Base-by-base conservation (phyloP, 2,888 invertebrate genomes). In the Zhuqinia jingwanae region DNA sequence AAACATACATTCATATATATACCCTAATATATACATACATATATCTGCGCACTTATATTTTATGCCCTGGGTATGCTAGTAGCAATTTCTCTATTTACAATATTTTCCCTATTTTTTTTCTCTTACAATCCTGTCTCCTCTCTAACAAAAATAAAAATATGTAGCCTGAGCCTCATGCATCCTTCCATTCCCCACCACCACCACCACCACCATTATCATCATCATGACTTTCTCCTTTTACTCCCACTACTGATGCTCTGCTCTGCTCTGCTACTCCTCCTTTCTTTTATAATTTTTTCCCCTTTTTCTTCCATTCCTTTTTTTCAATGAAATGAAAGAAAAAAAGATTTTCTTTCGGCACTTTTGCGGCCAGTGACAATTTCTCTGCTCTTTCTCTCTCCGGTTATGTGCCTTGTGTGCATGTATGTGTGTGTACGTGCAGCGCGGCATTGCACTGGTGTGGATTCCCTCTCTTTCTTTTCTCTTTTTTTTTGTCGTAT, bases 281-380 rank as follows among this genome's bases (percentile, higher is more conserved):
- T 25, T 73, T 50, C 27, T 73, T 50, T 50, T 50, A 73, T 73
- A 47, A 73, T 73, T 73, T 50, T 36, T 45, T 20, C n/a, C 27
- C 60, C 13, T n/a, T n/a, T n/a, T 65, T 42, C 20, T 42, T 78
- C n/a, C 36, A 36, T 36, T n/a, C 36, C n/a, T n/a, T 53, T 58
- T 68, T 80, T 27, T 53, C 45, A 73, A 42, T 70, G 70, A 82
- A 82, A 73, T 58, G 73, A 82, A 82, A 58, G 58, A 17, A 65
- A 50, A 73, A 20, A 70, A 73, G 60, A 58, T 60, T 82, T 47
- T 73, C 81, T 73, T 25, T 70, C 58, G 36, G 53, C 60, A 47
- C 81, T 82, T 82, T 58, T 80, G 80, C 60, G 81, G 81, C 81
- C 81, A 82, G 73, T 73, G 81, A 82, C 81, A 82, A 73, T 82